Conservation (phyloP, 1,140 invertebrate genomes). For the Drosophila baimaii region DNA sequence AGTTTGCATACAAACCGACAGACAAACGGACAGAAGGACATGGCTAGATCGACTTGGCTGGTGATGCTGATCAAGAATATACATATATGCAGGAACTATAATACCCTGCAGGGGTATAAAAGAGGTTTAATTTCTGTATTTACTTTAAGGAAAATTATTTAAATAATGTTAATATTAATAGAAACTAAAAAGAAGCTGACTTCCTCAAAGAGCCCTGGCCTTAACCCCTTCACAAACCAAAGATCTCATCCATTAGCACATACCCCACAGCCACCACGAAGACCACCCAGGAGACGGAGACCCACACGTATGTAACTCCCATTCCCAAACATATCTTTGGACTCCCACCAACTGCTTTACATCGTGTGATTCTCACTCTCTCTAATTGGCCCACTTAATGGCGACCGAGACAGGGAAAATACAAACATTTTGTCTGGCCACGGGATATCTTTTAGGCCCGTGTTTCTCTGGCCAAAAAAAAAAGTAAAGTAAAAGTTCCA, state of each 20-base stretch:
- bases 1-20: too few relatives aligned
- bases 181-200: background rate
- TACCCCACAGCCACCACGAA: background rate
- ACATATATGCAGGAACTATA: too few relatives aligned
- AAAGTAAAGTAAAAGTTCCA: conserved; percentile 55
- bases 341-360: conserved; percentile 28
- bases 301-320: conserved; percentile 16
- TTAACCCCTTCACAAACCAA: background rate
- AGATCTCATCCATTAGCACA: conserved; percentile 22
- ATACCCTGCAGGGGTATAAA: too few relatives aligned
- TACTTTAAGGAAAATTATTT: too few relatives aligned
- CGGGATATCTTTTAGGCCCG: conserved; percentile 23
- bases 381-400: conserved; percentile 53
- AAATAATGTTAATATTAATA: too few relatives aligned
- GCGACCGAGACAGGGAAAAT: conserved; percentile 19
- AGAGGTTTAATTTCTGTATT: too few relatives aligned
- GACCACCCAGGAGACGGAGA: conserved; percentile 25
- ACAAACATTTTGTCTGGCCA: conserved; percentile 17
- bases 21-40: too few relatives aligned
- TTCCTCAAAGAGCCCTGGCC: too few relatives aligned
- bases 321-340: background rate
- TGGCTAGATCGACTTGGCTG: too few relatives aligned
- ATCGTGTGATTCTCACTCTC: conserved; percentile 52
- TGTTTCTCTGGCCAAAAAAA: too few relatives aligned
- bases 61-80: too few relatives aligned